Evolutionary conservation across 2,797 vertebrate genomes (phyloP).

Genomic region (Rallus crepitans): DNA sequence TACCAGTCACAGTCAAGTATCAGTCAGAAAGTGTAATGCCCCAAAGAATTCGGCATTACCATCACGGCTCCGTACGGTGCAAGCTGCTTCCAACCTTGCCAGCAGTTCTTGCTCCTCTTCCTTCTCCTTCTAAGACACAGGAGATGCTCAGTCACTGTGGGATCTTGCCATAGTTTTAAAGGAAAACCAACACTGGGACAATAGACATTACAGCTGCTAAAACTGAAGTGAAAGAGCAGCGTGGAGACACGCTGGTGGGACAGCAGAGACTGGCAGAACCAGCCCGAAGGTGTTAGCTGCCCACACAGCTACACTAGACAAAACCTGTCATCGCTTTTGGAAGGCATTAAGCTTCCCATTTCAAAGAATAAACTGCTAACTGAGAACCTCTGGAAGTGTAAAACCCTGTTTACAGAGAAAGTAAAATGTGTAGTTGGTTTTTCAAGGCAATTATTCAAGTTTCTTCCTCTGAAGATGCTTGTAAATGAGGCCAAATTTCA

Average conservation of each 20-base stretch:
- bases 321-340: background rate
- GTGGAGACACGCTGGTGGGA: background rate
- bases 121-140: background rate
- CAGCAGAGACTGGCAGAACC: background rate
- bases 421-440: background rate
- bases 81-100: background rate
- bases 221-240: background rate
- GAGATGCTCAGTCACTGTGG: background rate
- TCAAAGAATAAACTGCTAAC: background rate
- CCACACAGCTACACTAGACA: background rate
- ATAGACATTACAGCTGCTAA: background rate
- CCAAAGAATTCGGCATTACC: background rate
- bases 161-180: background rate
- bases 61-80: background rate
- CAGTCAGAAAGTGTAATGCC: background rate
- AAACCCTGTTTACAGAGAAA: background rate
- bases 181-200: background rate
- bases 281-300: background rate
- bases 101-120: background rate
- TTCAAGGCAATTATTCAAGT: background rate
- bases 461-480: background rate
- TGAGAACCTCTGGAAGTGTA: background rate
- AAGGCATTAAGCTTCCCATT: background rate
- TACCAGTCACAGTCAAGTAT: accelerated
- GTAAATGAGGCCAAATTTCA: background rate